Base-by-base conservation (phyloP, 2,888 invertebrate species). In the Alcis repandata region DNA sequence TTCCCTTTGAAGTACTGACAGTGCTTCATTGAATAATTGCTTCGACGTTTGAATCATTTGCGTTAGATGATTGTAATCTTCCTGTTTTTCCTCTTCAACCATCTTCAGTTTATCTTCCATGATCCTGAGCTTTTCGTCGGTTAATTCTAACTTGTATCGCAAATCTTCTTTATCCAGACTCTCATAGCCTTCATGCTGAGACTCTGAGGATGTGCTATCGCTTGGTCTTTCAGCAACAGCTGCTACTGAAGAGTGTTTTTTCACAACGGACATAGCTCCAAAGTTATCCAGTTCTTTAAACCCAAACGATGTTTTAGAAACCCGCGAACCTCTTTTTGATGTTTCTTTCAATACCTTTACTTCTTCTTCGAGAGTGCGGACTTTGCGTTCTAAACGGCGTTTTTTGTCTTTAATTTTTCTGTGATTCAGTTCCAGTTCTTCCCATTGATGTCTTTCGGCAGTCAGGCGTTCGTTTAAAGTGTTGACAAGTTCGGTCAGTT, bases 71-170 rank as follows among this genome's bases (percentile, higher is more conserved):
- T 85, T 83, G 43, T 93, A 90, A 85, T 96, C 96, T 19, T 93
- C 87, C 59, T 92, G 92, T 77, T 95, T 95, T 76, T 96, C 96
- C 69, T 94, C 94, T 73, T 95, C 94, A 36, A 95, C 91, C 80
- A 95, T 95, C 76, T 94, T 94, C 41, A 96, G 80, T 79, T 95
- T 94, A 45, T 95, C 94, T 78, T 95, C 94, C 79, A 96, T 86
- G 17, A 95, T 94, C 79, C 95, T 94, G 45, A 95, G 90, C 74
- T 95, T 95, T 83, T 96, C 96, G 75, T 96, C 94, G 0, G 95
- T 93, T 59, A 96, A 83, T 78, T 95, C 95, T 59, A 96, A 80
- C 76, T 88, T 93, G 70, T 82, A 92, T 79, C 86, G 90, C 10
- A 93, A 75, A 59, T 89, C 91, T 32, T 92, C 92, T 77, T 84